These are phyloP conservation scores for Oxyteleia sp. DNA, from an alignment of 2,888 invertebrate species.

Conservation along the genomic window DNA sequence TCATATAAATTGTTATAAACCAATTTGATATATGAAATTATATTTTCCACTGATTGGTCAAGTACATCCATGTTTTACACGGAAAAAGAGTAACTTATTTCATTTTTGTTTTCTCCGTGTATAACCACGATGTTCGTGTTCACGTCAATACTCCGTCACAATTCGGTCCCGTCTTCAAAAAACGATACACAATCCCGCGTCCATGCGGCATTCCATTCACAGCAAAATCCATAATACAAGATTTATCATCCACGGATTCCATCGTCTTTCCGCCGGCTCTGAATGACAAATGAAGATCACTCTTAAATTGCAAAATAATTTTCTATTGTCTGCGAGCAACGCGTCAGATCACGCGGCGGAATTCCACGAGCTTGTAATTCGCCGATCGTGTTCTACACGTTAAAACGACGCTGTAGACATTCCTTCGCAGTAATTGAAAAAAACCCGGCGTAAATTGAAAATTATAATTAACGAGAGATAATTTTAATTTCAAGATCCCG, in stretches of 20 bases:
- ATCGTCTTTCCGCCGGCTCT: background rate
- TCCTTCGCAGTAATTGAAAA: slow-evolving; percentile 26
- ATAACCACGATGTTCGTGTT: too few relatives aligned
- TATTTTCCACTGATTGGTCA: too few relatives aligned
- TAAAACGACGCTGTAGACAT: slow-evolving; percentile 7
- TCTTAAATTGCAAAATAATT: slow-evolving; percentile 45
- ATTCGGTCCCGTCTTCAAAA: too few relatives aligned
- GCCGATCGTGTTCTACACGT: slow-evolving; percentile 15
- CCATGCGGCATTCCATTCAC: background rate
- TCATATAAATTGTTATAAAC: too few relatives aligned
- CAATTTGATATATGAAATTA: too few relatives aligned
- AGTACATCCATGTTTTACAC: too few relatives aligned
- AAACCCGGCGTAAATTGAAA: slow-evolving; percentile 32
- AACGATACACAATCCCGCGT: background rate
- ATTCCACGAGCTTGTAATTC: slow-evolving; percentile 17
- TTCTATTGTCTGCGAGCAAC: slow-evolving; percentile 13
- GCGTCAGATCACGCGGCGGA: slow-evolving; percentile 3
- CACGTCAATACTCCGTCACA: too few relatives aligned
- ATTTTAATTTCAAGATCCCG: slow-evolving; percentile 4
- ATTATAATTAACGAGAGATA: slow-evolving; percentile 35
- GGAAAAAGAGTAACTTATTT: too few relatives aligned
- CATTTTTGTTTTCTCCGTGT: too few relatives aligned
- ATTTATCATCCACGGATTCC: slow-evolving; percentile 3
- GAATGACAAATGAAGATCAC: slow-evolving; percentile 42
- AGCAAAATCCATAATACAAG: background rate